These are phyloP conservation scores for Sebastes elongatus DNA, from an alignment of 2,797 vertebrate species.

Conservation along the genomic window DNA sequence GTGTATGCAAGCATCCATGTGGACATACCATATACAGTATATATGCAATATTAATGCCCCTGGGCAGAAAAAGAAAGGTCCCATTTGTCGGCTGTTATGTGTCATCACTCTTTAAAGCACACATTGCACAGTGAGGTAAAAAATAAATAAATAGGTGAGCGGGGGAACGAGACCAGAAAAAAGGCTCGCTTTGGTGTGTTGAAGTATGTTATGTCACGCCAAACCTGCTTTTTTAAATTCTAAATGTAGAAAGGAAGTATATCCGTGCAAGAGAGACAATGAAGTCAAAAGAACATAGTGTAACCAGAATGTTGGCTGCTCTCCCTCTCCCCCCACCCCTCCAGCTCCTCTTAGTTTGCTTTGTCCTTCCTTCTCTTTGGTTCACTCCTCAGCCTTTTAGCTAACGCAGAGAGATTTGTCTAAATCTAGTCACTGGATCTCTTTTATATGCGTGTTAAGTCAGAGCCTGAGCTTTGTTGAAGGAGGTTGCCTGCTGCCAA, in stretches of 20 bases:
- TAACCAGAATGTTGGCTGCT: conserved; percentile 40
- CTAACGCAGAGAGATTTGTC: conserved; percentile 3
- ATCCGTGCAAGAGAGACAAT: conserved; percentile 18
- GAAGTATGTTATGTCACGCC: neutral
- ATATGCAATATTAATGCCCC: conserved; percentile 61
- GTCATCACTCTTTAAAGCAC: conserved; percentile 25
- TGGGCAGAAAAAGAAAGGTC: conserved; percentile 31
- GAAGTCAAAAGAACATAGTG: conserved; percentile 46
- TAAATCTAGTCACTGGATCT: conserved; percentile 28
- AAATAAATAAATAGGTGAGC: neutral
- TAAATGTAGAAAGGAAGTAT: conserved; percentile 20
- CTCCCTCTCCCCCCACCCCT: conserved; percentile 31
- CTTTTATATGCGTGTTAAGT: conserved; percentile 35
- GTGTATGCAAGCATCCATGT: conserved; percentile 50
- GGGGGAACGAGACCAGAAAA: neutral
- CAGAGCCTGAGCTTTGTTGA: conserved; percentile 29
- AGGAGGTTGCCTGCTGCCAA: conserved; percentile 23
- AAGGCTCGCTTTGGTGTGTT: neutral
- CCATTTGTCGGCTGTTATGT: conserved; percentile 43
- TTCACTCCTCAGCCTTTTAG: conserved; percentile 33
- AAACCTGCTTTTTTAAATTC: conserved; percentile 5
- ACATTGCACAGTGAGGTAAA: neutral
- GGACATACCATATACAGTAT: conserved; percentile 25
- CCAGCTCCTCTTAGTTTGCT: conserved; percentile 27
- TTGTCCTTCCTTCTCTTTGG: conserved; percentile 17